Conservation (phyloP, 2,888 invertebrate genomes). For the Melangyna quadrimaculata region DNA sequence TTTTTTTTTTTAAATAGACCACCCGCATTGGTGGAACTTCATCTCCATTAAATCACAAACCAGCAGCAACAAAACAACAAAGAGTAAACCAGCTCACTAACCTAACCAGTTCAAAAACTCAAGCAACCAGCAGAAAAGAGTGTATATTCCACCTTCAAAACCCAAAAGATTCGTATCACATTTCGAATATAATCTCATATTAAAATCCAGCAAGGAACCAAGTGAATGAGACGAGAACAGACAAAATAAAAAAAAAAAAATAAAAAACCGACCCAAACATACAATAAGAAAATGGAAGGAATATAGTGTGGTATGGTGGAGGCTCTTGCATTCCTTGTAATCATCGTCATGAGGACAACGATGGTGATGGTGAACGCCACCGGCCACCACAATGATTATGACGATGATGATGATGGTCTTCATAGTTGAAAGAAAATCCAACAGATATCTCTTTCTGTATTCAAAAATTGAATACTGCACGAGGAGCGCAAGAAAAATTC, state of each 20-base stretch:
- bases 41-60: conserved; percentile 53
- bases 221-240: not conserved
- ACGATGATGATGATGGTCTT: conserved; percentile 39
- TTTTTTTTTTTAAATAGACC: conserved; percentile 32
- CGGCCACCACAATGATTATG: conserved; percentile 19
- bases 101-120: conserved; percentile 37
- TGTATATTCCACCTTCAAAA: conserved; percentile 56
- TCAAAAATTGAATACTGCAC: conserved; percentile 58
- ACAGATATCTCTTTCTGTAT: conserved; percentile 51
- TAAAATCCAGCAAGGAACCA: conserved; percentile 58
- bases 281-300: conserved; percentile 30
- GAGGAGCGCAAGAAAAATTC: conserved; percentile 30
- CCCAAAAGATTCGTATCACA: conserved; percentile 68
- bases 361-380: conserved; percentile 12
- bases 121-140: conserved; percentile 47
- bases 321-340: conserved; percentile 63
- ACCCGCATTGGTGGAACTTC: conserved; percentile 60
- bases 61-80: conserved; percentile 23
- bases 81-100: conserved; percentile 6
- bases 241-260: not conserved
- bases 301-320: conserved; percentile 6
- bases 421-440: conserved; percentile 57
- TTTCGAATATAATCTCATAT: conserved; percentile 72
- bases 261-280: not conserved
- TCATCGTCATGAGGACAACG: conserved; percentile 58